Base-by-base conservation (phyloP, 2,888 invertebrate genomes). In the Schizaphis graminum region DNA sequence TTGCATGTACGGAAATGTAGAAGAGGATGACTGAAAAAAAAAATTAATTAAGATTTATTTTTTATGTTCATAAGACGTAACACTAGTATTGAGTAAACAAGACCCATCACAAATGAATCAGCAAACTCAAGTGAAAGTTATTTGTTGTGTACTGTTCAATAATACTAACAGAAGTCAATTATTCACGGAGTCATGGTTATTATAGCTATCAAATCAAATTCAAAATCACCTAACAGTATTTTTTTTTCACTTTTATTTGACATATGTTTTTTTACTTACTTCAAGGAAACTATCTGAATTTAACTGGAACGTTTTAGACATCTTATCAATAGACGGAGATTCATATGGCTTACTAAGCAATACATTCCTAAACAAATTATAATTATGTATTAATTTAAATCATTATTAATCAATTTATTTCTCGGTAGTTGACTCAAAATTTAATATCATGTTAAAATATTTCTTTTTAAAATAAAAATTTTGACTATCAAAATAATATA, bases 181-280 rank as follows among this genome's bases (percentile, higher is more conserved):
- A 91, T 94, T 91, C 94, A 94, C 21, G 94, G 94, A 61, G 67
- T 86, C 94, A 94, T 26, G 94, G 94, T 94, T 87, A 87, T 93
- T 90, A 91, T 94, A 67, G 21, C 90, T 61, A 67, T 57, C 93
- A 94, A 49, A 90, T 86, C 57, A 94, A 44, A 86, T 26, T 93
- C 44, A 84, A 89, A 61, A 35, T 49, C 89, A 47, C 89, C 47
- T 53, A 90, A 90, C 26, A 21, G 84, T n/a, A 49, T 49, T 91
- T 87, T 89, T 89, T 56, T 49, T 88, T 91, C 47, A 93, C 77
- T 93, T 93, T 93, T 93, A 89, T 93, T 53, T 56, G 13, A 93
- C 44, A 89, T 11, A 77, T 26, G 26, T 41, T 53, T 91, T 91
- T 93, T 90, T 94, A 86, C 90, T 94, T 91, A 90, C 94, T 94